Evolutionary conservation across 2,797 vertebrate genomes (phyloP), one percentile per base, ranked within the genome.

Genomic region (Amniataba percoides): DNA sequence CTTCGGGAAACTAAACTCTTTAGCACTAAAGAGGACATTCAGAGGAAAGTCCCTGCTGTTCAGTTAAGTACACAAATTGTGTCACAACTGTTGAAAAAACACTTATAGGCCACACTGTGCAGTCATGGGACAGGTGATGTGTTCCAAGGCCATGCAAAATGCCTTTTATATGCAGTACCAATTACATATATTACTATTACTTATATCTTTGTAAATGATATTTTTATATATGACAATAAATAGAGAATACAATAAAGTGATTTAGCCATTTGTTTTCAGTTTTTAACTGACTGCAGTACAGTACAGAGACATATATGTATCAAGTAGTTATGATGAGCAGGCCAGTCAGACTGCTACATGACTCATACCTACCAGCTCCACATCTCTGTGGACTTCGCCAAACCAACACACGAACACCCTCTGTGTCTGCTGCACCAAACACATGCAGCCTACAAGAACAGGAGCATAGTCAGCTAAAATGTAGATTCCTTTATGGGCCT

Each of bases 171-270:
- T 34, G 7, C 21, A 46, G 46, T 59, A 62, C 34, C 5, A 56
- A n/a, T 72, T 12, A 36, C 6, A 46, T 21, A 39, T 31, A 31
- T 70, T 14, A 0, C 16, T 46, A 1, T 42, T 18, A 66, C 27
- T 43, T 40, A n/a, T 52, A 49, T 77, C 59, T 75, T 77, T 84
- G 63, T 59, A 43, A 76, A 13, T 43, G 2, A 31, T 0, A 23
- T 60, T 68, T 61, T 42, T 51, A 64, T 69, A 27, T 49, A 71
- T 73, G 42, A 67, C 81, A 86, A 82, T 88, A 91, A 91, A 84
- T 46, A 53, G 15, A 70, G 61, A 61, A 67, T 1, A 39, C 7
- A 1, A 1, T 12, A 0, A 52, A 43, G 15, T 51, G 0, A n/a
- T 40, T 40, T 3, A 58, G 39, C 25, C 3, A 9, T 52, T 57